These are phyloP conservation scores for Fabriciana adippe DNA, from an alignment of 2,888 invertebrate species.

Conservation along the genomic window DNA sequence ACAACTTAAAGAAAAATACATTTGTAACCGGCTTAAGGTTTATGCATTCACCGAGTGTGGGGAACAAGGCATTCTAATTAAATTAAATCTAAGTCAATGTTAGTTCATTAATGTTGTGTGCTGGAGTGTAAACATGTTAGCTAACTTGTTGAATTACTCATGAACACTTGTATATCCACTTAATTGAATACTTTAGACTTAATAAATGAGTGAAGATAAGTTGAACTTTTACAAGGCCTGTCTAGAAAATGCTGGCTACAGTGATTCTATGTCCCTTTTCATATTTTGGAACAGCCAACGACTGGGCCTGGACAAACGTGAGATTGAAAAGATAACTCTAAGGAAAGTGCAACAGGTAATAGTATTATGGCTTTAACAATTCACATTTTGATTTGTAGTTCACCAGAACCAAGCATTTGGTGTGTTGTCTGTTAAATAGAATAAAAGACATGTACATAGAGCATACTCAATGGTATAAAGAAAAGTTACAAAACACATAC, in stretches of 20 bases:
- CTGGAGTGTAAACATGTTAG: conserved; percentile 4
- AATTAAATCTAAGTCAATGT: conserved; percentile 22
- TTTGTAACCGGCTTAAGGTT: conserved; percentile 20
- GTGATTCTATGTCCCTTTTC: conserved; percentile 17
- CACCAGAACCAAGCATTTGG: too few species aligned
- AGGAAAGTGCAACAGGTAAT: conserved; percentile 18
- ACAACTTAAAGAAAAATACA: conserved; percentile 3
- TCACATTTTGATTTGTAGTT: too few species aligned
- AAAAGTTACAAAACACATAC: too few species aligned
- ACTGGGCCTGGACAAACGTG: conserved; percentile 1
- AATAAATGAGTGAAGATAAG: background rate
- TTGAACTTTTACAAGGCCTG: conserved; percentile 10
- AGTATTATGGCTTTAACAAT: background rate
- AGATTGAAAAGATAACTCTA: conserved; percentile 20
- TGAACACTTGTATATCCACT: background rate
- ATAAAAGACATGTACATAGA: too few species aligned
- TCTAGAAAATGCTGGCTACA: background rate
- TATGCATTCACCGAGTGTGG: background rate
- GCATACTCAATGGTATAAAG: too few species aligned
- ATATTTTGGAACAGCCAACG: conserved; percentile 20
- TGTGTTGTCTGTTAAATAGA: too few species aligned
- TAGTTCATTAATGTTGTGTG: background rate
- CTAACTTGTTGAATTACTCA: background rate
- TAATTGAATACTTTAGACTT: too few species aligned
- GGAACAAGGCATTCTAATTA: conserved; percentile 13